Percentiles rank a stretch among this genome's conserved stretches.
Conservation (phyloP, 2,113 vertebrate genomes). For the Toxotes jaculatrix region DNA sequence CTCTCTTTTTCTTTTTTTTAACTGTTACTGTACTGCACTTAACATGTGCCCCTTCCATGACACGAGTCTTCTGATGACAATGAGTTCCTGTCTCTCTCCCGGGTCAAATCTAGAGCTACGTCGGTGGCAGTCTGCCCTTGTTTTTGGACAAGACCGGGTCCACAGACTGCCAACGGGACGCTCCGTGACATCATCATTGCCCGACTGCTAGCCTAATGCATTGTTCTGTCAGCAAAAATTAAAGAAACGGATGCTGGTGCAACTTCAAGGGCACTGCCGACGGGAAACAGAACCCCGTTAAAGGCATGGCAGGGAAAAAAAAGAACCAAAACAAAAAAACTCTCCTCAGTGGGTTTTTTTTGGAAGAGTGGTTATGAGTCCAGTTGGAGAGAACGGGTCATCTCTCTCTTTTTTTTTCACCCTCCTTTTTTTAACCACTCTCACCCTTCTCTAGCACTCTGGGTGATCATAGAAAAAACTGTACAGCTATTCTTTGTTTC, state of each 20-base stretch:
- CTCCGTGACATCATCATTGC: constrained; percentile 65
- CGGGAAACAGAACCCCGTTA: constrained; percentile 59
- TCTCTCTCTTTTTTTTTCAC: constrained; percentile 6
- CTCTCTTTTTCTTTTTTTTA: constrained; percentile 9
- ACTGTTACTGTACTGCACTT: constrained; percentile 48
- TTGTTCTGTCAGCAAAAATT: constrained; percentile 55
- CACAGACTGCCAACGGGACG: constrained; percentile 39
- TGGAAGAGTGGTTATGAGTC: constrained; percentile 46
- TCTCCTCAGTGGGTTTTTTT: constrained; percentile 36
- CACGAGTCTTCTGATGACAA: constrained; percentile 56
- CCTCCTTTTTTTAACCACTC: constrained; percentile 43
- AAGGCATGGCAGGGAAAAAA: constrained; percentile 57
- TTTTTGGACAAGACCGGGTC: constrained; percentile 42
- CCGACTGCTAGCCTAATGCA: constrained; percentile 35
- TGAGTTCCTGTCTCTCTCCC: constrained; percentile 56
- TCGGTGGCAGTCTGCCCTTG: constrained; percentile 46
- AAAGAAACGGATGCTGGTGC: constrained; percentile 72
- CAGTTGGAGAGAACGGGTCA: constrained; percentile 37
- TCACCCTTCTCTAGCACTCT: constrained; percentile 30
- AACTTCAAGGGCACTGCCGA: constrained; percentile 67
- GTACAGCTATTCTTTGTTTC: constrained; percentile 78
- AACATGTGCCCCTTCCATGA: constrained; percentile 50
- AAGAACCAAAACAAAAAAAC: not conserved
- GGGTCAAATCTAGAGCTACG: constrained; percentile 57
- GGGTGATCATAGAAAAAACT: constrained; percentile 72